Evolutionary conservation across 30 jellyfish, hydroid and myxozoan species (phyloP), one percentile per base, ranked within the genome.

Genomic region (Euphysa ruthae): DNA sequence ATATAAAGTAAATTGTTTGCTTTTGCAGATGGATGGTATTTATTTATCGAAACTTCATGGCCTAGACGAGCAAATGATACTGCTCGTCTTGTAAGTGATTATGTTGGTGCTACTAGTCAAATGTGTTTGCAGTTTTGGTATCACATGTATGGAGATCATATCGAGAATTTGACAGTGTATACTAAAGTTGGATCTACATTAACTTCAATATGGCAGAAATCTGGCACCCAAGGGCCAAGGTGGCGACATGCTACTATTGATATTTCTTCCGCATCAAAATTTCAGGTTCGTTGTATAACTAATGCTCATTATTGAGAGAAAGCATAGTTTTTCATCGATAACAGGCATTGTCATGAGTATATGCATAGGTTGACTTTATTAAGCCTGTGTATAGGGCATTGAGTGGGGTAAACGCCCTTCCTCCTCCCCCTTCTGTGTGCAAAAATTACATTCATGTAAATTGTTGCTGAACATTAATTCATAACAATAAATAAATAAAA

Each of bases 131-230:
- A 79, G 71, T 87, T 87, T 68, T 87, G 97, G 97, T 87, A 87
- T 63, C 97, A 87, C 79, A 87, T 87, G 97, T 87, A 78, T 49
- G 97, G 97, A 7, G 97, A 87, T 58, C 97, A 87, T 61, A 83
- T 87, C n/a, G 97, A 69, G 30, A 87, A 87, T 44, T 57, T 87
- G 27, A 78, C 97, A 7, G 73, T 87, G 15, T 87, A 87, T 61
- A 52, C 55, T 71, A 87, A 66, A 75, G 55, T 70, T 49, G 72
- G 78, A 4, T 63, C 77, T 2, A 61, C 46, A n/a, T 77, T 81
- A 93, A 64, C 93, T 1, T 74, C 79, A 31, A 13, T 87, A n/a
- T 87, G 93, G 93, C 72, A 56, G 66, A 87, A 87, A 34, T 15
- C 79, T 12, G 97, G 94, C 15, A 73, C 94, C 1, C 97, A 87